Evolutionary conservation across 2,113 vertebrate species (phyloP).

Genomic region (Cyprinodon tularosa): DNA sequence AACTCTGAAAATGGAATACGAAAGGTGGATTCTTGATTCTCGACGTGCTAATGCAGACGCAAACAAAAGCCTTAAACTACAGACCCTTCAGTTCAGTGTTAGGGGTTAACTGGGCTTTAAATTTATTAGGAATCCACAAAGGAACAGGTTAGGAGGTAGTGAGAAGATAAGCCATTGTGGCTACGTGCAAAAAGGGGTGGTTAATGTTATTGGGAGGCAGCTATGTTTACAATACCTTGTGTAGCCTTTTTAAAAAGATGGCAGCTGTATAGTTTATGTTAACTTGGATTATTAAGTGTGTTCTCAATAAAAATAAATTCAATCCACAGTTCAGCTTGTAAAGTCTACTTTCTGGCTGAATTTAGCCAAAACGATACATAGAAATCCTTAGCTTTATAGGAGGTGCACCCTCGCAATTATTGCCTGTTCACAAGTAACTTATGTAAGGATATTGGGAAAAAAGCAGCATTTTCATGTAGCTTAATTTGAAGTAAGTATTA

Average conservation of each 20-base stretch:
- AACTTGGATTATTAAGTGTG: neutral
- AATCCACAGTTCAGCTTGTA: neutral
- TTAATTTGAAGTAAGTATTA: neutral
- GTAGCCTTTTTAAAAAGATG: neutral
- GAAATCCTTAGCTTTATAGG: neutral
- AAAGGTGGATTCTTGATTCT: no score
- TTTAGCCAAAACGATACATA: neutral
- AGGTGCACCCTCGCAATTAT: neutral
- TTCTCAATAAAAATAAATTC: neutral
- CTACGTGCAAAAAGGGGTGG: slow-evolving; percentile 47
- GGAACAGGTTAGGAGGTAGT: slow-evolving; percentile 42
- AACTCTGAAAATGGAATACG: no score
- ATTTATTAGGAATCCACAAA: slow-evolving; percentile 55
- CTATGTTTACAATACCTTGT: slow-evolving; percentile 27
- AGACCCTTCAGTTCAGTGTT: slow-evolving; percentile 41
- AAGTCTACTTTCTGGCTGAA: neutral
- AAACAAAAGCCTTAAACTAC: slow-evolving; percentile 61
- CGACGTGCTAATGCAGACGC: slow-evolving; percentile 32
- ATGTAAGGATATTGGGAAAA: neutral
- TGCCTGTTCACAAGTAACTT: neutral
- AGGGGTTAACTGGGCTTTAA: slow-evolving; percentile 66
- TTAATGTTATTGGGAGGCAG: slow-evolving; percentile 50
- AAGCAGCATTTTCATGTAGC: neutral
- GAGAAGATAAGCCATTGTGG: slow-evolving; percentile 6
- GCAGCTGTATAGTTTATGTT: neutral